Percentiles rank a stretch among this genome's conserved stretches.
Evolutionary conservation across 1,140 invertebrate species (phyloP).

Genomic region (Lepidotrigona ventralis): DNA sequence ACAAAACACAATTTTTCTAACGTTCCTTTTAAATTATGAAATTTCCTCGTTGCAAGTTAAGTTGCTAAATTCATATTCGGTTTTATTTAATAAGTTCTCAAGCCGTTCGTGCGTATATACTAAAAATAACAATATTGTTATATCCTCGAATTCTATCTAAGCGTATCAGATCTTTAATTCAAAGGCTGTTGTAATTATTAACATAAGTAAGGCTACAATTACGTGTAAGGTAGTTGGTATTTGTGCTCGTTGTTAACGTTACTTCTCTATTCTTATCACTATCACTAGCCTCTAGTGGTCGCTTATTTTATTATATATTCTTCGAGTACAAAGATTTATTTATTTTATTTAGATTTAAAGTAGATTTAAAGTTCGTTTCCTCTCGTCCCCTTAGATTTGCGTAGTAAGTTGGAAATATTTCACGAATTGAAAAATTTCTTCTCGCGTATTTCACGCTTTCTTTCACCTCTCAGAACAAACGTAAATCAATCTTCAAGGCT

Average conservation of each 20-base stretch:
- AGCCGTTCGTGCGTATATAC: neutral
- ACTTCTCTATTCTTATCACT: conserved; percentile 14
- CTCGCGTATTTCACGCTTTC: neutral
- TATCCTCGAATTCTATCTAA: conserved; percentile 42
- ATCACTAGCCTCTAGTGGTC: conserved; percentile 37
- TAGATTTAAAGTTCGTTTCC: no score
- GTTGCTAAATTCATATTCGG: neutral
- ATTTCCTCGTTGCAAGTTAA: neutral
- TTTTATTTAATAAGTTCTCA: neutral
- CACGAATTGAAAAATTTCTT: neutral
- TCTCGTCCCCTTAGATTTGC: neutral
- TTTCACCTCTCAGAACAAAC: neutral
- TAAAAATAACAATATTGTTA: conserved; percentile 20
- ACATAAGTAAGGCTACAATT: conserved; percentile 16
- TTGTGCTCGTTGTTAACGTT: conserved; percentile 36
- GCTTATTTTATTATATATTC: neutral
- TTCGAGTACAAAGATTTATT: conserved; percentile 12
- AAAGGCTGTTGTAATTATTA: neutral
- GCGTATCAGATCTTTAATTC: conserved; percentile 18
- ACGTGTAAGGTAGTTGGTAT: conserved; percentile 27
- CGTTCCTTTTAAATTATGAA: neutral
- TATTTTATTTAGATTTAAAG: no score
- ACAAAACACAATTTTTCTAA: neutral
- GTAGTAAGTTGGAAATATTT: conserved; percentile 11
- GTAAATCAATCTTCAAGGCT: neutral